phyloP scores from a whole-genome alignment of 2,113 vertebrate genomes.

The Phylloscopus trochiloides region DNA sequence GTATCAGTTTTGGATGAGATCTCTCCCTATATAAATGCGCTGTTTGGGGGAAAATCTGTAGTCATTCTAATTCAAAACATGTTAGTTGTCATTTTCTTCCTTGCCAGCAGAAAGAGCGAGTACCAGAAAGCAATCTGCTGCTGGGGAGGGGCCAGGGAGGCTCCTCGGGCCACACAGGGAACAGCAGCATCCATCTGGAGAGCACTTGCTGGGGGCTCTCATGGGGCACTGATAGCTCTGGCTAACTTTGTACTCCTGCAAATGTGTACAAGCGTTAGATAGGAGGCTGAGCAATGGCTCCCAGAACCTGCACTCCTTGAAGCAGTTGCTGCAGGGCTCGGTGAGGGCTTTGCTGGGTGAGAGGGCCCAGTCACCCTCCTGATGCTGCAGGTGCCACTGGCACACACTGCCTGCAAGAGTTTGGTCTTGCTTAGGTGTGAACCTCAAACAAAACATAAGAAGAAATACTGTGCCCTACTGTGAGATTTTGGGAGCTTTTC shows the following conservation, averaged over 20 bases:
- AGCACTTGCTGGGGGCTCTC: neutral
- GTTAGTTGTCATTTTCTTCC: neutral
- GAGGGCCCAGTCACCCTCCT: neutral
- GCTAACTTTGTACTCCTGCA: neutral
- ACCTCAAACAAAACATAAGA: neutral
- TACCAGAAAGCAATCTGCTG: neutral
- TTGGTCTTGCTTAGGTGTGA: neutral
- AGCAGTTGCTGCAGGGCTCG: accelerated
- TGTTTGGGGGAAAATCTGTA: neutral
- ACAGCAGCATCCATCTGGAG: conserved; percentile 23
- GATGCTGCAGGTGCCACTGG: accelerated
- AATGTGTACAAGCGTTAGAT: neutral
- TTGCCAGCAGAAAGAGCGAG: neutral
- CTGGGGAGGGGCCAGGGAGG: neutral
- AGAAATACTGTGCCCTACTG: neutral
- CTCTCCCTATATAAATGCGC: neutral
- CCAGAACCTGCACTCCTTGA: neutral
- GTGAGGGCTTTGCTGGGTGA: neutral
- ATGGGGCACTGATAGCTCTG: neutral
- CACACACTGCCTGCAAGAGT: neutral
- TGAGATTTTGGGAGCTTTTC: neutral
- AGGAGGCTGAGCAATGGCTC: neutral
- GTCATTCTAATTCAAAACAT: conserved; percentile 13
- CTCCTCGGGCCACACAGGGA: conserved; percentile 4
- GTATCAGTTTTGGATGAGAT: neutral